Evolutionary conservation across 1,140 invertebrate genomes (phyloP).

Genomic region (Galleria mellonella): DNA sequence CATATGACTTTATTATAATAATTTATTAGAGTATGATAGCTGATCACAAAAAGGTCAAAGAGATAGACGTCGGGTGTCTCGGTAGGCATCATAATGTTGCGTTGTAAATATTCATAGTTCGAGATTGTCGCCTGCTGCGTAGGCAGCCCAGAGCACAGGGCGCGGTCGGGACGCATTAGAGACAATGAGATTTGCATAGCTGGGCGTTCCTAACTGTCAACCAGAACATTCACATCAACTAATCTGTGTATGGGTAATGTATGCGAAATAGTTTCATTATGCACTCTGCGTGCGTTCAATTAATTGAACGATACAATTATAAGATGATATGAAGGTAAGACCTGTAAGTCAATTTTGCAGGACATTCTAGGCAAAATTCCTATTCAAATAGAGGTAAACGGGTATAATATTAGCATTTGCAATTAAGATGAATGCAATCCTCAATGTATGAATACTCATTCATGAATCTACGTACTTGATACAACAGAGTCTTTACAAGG

Average conservation of each 20-base stretch:
- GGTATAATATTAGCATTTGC: neutral
- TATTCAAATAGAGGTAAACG: too few species aligned
- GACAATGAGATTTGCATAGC: constrained; percentile 68
- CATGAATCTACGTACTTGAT: too few species aligned
- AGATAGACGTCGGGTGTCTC: constrained; percentile 13
- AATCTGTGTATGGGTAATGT: constrained; percentile 41
- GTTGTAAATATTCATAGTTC: constrained; percentile 63
- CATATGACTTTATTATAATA: constrained; percentile 6
- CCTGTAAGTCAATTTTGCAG: neutral
- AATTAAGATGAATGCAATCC: neutral
- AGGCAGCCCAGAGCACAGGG: constrained; percentile 37
- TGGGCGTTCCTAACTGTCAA: constrained; percentile 62
- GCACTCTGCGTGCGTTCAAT: constrained; percentile 23
- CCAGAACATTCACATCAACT: constrained; percentile 62
- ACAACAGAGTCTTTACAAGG: too few species aligned
- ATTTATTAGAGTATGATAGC: constrained; percentile 3
- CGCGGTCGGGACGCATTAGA: constrained; percentile 54
- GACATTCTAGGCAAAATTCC: neutral
- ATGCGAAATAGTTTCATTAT: constrained; percentile 45
- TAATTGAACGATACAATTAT: constrained; percentile 23
- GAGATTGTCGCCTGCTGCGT: constrained; percentile 46
- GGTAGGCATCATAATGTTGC: constrained; percentile 26
- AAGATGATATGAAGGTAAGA: neutral
- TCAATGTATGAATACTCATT: too few species aligned
- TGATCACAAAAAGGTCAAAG: constrained; percentile 15